These are phyloP conservation scores for Tetramorium simillimum DNA, from an alignment of 1,140 invertebrate species.

Conservation along the genomic window DNA sequence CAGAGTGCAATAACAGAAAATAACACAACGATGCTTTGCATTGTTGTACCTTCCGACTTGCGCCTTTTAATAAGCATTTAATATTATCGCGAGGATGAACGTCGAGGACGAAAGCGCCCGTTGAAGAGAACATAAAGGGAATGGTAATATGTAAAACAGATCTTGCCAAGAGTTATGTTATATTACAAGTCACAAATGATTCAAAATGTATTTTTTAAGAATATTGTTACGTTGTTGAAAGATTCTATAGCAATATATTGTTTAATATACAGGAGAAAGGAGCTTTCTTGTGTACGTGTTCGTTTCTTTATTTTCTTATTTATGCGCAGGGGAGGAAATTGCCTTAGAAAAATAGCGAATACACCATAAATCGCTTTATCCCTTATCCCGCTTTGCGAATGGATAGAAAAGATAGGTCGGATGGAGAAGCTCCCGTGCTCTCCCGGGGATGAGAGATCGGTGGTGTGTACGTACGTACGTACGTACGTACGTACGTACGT, in stretches of 20 bases:
- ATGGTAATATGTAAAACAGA: not conserved
- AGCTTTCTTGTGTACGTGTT: not conserved
- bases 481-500: too few species aligned
- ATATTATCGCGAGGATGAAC: not conserved
- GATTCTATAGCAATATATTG: slow-evolving; percentile 27
- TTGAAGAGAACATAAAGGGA: not conserved
- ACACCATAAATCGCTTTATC: slow-evolving; percentile 37
- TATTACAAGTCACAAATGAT: not conserved
- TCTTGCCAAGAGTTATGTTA: not conserved
- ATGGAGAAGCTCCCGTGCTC: not conserved
- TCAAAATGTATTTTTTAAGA: slow-evolving; percentile 16
- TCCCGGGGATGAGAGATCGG: not conserved
- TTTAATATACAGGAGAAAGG: slow-evolving; percentile 1
- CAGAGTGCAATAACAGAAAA: not conserved
- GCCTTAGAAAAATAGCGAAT: slow-evolving; percentile 30
- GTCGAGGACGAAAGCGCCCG: not conserved
- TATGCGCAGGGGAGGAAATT: not conserved
- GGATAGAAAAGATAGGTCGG: not conserved
- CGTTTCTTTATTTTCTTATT: slow-evolving; percentile 23
- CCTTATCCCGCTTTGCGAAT: not conserved
- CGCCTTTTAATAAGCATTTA: not conserved
- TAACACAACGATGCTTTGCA: not conserved
- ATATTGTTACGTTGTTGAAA: slow-evolving; percentile 33
- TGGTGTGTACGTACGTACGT: not conserved
- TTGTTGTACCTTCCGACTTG: not conserved